Base-by-base conservation (phyloP, 2,888 invertebrate species). In the Eledone cirrhosa region DNA sequence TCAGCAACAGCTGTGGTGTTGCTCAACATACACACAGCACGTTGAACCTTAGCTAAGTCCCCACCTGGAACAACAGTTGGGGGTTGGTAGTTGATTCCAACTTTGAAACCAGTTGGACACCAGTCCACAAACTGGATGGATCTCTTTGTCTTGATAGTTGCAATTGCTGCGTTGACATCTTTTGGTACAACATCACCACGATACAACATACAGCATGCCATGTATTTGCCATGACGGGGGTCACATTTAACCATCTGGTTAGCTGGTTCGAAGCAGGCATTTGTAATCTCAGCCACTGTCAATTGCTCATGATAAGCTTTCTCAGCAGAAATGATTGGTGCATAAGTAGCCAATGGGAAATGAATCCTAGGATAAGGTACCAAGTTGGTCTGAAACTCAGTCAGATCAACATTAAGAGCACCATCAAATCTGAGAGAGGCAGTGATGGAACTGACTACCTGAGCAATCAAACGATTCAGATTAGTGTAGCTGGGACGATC, bases 191-290 rank as follows among this genome's bases (percentile, higher is more conserved):
- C 97, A 91, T 97, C 97, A 81, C 97, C 97, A 88, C 97, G 88
- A 93, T 97, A 97, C 92, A 97, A 92, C 94, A 97, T 95, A 92
- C 97, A 97, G 91, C 96, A 97, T n/a, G 97, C 97, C 97, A 97
- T 95, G 89, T 95, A 95, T 85, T 87, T 86, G 53, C 87, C 89
- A 79, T 88, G 86, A 24, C 84, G 83, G 19, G 85, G 86, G 75
- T 85, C 86, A 78, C 96, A 95, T 86, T 94, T 94, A 0, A 96
- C 96, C 96, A 96, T 95, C 92, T 96, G 96, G 91, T 95, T 95
- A 85, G 94, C 94, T 88, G 95, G 91, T 94, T 96, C 41, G 94
- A 95, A 81, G 91, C 97, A 97, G 29, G 96, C 95, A 90, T 96
- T 96, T 89, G 97, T 97, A 91, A 97, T 97, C 91, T 97, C 97